Evolutionary conservation across 1,140 invertebrate species (phyloP).

Genomic region (Samia ricini): DNA sequence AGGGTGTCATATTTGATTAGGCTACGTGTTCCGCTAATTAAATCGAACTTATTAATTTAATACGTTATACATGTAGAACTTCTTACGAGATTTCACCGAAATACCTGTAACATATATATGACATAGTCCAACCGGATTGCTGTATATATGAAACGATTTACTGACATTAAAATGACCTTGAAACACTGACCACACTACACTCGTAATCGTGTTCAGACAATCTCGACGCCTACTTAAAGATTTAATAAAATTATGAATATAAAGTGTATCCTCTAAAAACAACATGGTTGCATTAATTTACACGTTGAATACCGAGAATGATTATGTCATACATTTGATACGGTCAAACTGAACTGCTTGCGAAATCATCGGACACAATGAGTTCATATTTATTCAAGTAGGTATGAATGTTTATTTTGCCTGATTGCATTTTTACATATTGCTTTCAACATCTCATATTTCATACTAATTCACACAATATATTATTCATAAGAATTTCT

Average conservation of each 20-base stretch:
- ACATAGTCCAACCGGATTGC: slow-evolving; percentile 45
- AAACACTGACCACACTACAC: slow-evolving; percentile 34
- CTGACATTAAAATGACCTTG: slow-evolving; percentile 59
- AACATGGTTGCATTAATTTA: slow-evolving; percentile 28
- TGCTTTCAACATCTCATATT: not conserved
- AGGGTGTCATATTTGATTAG: slow-evolving; percentile 75
- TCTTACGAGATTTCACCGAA: slow-evolving; percentile 31
- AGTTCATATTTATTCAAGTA: slow-evolving; percentile 39
- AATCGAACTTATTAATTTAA: slow-evolving; percentile 71
- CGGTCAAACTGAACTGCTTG: slow-evolving; percentile 17
- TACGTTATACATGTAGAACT: slow-evolving; percentile 56
- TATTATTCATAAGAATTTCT: no score
- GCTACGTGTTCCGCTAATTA: slow-evolving; percentile 73
- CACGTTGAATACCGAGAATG: slow-evolving; percentile 15
- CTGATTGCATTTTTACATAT: not conserved
- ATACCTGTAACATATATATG: slow-evolving; percentile 26
- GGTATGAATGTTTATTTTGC: slow-evolving; percentile 27
- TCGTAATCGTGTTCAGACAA: not conserved
- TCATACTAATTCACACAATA: not conserved
- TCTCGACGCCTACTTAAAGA: slow-evolving; percentile 11
- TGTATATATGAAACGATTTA: slow-evolving; percentile 28
- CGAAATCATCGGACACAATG: slow-evolving; percentile 32
- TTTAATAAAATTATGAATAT: slow-evolving; percentile 12
- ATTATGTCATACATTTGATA: slow-evolving; percentile 40
- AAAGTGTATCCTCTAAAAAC: slow-evolving; percentile 5